Conservation (phyloP, 2,113 vertebrate species). For the Delphinus delphis region DNA sequence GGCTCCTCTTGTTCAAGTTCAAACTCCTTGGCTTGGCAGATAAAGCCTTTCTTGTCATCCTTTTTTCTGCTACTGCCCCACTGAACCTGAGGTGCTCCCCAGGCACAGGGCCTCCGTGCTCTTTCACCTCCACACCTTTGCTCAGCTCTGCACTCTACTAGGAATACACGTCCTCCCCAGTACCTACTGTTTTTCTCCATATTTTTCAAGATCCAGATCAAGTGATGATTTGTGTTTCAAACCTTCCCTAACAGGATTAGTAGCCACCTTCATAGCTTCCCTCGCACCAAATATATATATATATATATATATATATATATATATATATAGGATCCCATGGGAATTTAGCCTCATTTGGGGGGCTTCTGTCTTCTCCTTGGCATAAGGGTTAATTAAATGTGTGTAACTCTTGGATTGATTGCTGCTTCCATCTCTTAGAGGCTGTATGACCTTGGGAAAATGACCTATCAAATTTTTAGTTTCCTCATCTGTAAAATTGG, state of each 20-base stretch:
- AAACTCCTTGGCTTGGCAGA: slow-evolving; percentile 36
- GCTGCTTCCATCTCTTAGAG: neutral
- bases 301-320: no score
- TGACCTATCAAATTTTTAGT: neutral
- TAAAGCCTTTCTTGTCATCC: neutral
- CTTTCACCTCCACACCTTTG: neutral
- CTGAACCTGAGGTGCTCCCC: neutral
- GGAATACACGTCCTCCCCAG: neutral
- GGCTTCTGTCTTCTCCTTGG: neutral
- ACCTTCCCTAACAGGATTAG: neutral
- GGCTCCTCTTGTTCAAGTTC: neutral
- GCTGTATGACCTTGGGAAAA: neutral
- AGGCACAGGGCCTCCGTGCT: neutral
- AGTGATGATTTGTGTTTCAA: neutral
- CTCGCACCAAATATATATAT: neutral
- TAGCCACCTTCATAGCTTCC: neutral
- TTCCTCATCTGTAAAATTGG: neutral
- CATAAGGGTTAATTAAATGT: neutral
- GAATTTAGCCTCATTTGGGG: neutral
- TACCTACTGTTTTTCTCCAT: neutral
- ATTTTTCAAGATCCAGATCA: neutral
- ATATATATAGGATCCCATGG: neutral
- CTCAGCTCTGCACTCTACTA: neutral
- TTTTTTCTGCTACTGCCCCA: neutral
- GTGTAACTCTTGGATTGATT: neutral